Conservation (phyloP, 1,140 invertebrate genomes). For the Macrobrachium nipponense region DNA sequence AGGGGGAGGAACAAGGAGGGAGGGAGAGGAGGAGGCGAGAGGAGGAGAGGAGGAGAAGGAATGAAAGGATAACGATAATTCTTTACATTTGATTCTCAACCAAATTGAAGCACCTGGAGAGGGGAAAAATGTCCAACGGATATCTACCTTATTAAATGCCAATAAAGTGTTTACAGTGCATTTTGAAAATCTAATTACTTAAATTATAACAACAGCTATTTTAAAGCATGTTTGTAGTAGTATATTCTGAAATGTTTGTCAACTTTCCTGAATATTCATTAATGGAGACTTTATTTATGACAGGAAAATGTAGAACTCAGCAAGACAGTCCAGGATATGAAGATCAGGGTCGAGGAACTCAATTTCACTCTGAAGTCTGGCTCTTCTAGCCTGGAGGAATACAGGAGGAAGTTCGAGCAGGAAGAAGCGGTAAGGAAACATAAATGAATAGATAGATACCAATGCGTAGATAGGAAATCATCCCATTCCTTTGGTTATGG, state of each 20-base stretch:
- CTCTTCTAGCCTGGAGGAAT: constrained; percentile 90
- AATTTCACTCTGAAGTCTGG: constrained; percentile 90
- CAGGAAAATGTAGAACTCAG: constrained; percentile 92
- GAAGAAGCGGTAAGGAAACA: constrained; percentile 80
- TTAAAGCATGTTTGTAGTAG: too few species aligned
- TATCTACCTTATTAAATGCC: too few species aligned
- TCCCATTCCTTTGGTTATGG: neutral
- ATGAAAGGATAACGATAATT: too few species aligned
- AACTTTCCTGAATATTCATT: constrained; percentile 15
- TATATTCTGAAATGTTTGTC: too few species aligned
- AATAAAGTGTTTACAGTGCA: too few species aligned
- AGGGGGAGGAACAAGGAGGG: neutral
- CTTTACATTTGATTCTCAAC: too few species aligned
- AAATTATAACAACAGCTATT: too few species aligned
- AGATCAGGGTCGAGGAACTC: constrained; percentile 92
- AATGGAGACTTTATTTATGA: constrained; percentile 33
- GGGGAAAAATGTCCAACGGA: too few species aligned
- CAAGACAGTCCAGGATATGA: constrained; percentile 94
- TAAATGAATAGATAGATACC: neutral
- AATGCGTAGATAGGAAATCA: neutral
- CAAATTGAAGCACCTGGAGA: too few species aligned
- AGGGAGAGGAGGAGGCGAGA: neutral
- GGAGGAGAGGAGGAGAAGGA: neutral
- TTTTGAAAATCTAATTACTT: too few species aligned
- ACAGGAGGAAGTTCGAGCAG: constrained; percentile 91